A percentile compares a stretch with the other conserved stretches of the same genome.
Evolutionary conservation across 2,113 vertebrate species (phyloP).

Genomic region (Symphodus melops): DNA sequence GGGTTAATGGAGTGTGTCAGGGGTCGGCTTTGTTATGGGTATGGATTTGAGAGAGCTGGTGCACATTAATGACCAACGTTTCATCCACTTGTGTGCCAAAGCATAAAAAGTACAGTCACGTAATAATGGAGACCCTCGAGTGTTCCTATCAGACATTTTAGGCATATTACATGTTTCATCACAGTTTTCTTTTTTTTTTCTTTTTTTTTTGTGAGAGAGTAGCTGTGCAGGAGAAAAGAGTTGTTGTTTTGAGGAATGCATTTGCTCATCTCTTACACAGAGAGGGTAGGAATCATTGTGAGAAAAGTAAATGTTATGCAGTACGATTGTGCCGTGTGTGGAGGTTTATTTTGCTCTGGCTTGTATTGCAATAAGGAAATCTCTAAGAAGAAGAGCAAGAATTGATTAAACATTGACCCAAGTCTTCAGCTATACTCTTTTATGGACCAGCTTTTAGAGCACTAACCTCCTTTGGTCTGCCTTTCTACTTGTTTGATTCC

Average conservation of each 20-base stretch:
- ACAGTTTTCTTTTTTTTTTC: slow-evolving; percentile 5
- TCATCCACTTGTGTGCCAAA: slow-evolving; percentile 51
- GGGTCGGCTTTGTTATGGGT: slow-evolving; percentile 40
- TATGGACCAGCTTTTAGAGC: slow-evolving; percentile 39
- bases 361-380: slow-evolving; percentile 13
- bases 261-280: slow-evolving; percentile 4
- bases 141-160: slow-evolving; percentile 49
- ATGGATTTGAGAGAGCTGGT: slow-evolving; percentile 49
- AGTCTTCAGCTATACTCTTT: slow-evolving; percentile 36
- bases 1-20: slow-evolving; percentile 38
- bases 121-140: slow-evolving; percentile 62
- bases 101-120: slow-evolving; percentile 44
- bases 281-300: slow-evolving; percentile 3
- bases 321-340: slow-evolving; percentile 28
- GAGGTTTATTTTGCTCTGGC: background rate
- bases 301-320: slow-evolving; percentile 46
- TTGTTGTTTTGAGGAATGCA: slow-evolving; percentile 21
- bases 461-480: slow-evolving; percentile 24
- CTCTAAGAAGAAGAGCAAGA: slow-evolving; percentile 30
- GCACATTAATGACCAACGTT: slow-evolving; percentile 57
- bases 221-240: background rate
- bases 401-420: slow-evolving; percentile 73
- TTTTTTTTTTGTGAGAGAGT: background rate
- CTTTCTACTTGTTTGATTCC: slow-evolving; percentile 6
- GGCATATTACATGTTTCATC: slow-evolving; percentile 23